Evolutionary conservation across 2,113 vertebrate species (phyloP).

Genomic region (Trogon surrucura): DNA sequence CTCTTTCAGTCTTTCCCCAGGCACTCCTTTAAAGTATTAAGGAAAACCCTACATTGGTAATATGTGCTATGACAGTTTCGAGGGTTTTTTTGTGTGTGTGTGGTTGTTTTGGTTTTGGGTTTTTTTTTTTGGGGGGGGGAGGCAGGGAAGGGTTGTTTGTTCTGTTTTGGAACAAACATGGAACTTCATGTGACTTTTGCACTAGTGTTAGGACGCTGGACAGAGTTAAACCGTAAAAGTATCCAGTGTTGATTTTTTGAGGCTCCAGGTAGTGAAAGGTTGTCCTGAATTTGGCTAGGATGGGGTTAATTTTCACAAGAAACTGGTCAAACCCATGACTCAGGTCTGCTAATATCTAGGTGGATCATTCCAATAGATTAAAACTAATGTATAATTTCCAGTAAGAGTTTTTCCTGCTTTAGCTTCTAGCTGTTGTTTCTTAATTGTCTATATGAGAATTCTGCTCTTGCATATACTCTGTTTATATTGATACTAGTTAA

Average conservation of each 20-base stretch:
- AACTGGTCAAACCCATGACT: too few relatives aligned
- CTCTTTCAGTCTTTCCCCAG: not conserved
- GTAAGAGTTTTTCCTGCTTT: not conserved
- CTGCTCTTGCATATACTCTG: not conserved
- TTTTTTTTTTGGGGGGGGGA: not conserved
- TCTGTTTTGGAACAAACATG: not conserved
- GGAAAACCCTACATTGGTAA: not conserved
- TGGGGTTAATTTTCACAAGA: too few relatives aligned
- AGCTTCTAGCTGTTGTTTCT: not conserved
- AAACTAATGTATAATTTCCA: not conserved
- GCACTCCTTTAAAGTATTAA: not conserved
- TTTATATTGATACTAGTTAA: not conserved
- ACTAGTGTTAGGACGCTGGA: not conserved
- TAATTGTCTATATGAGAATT: not conserved
- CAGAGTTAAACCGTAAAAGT: not conserved
- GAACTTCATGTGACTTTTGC: not conserved
- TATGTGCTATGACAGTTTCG: not conserved
- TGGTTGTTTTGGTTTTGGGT: too few relatives aligned
- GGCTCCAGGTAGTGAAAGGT: not conserved
- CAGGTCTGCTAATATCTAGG: not conserved
- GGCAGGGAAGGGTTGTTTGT: not conserved
- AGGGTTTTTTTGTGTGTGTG: too few relatives aligned
- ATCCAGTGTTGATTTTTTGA: not conserved
- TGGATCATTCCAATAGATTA: not conserved
- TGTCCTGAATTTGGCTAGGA: too few relatives aligned